Evolutionary conservation across 2,888 invertebrate genomes (phyloP).

Genomic region (Drosophila macrothrix): DNA sequence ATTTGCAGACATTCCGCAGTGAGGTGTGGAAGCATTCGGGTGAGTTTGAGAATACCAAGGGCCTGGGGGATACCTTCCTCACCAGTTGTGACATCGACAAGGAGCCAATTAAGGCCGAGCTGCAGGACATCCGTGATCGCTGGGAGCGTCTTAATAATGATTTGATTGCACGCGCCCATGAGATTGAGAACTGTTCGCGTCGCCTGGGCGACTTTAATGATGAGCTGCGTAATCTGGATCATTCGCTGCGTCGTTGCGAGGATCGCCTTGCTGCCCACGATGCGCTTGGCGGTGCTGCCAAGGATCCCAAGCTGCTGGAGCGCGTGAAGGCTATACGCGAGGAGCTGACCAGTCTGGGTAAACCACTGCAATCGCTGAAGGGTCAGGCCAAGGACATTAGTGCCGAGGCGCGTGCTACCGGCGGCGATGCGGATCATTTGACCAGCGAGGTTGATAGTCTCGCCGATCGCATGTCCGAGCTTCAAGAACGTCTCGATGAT

Average conservation of each 20-base stretch:
- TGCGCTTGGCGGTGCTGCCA: conserved; percentile 90
- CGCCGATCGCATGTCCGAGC: conserved; percentile 90
- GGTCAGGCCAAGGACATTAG: conserved; percentile 90
- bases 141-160: conserved; percentile 97
- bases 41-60: conserved; percentile 95
- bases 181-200: conserved; percentile 91
- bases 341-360: conserved; percentile 91
- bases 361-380: conserved; percentile 88
- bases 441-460: conserved; percentile 92
- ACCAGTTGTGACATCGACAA: conserved; percentile 96
- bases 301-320: conserved; percentile 93
- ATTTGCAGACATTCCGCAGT: conserved; percentile 94
- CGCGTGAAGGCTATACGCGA: conserved; percentile 93
- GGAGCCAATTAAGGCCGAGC: conserved; percentile 93
- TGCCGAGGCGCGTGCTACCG: conserved; percentile 90
- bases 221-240: conserved; percentile 92
- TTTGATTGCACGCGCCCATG: conserved; percentile 84
- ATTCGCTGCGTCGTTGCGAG: conserved; percentile 94
- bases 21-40: conserved; percentile 97
- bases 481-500: conserved; percentile 91
- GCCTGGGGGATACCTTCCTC: conserved; percentile 94
- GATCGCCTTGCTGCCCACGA: conserved; percentile 90
- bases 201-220: conserved; percentile 94
- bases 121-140: conserved; percentile 92
- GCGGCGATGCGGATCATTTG: conserved; percentile 91